These are phyloP conservation scores for Trypoxylus dichotomus DNA, from an alignment of 1,140 invertebrate genomes.

Conservation along the genomic window DNA sequence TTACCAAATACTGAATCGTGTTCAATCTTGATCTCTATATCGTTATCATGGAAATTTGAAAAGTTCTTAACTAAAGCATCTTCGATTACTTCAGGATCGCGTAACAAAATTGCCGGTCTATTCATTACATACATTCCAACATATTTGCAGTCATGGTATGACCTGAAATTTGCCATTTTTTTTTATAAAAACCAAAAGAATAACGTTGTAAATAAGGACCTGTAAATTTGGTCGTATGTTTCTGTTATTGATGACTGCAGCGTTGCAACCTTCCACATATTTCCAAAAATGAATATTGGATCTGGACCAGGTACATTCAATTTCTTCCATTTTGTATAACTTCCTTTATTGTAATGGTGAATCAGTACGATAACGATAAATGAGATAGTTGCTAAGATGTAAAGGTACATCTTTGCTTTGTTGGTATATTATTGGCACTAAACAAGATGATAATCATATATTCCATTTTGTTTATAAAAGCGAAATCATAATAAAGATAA, in stretches of 20 bases:
- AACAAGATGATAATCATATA: not conserved
- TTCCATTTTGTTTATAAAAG: too few species aligned
- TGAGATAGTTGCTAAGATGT: not conserved
- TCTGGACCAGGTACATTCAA: constrained; percentile 45
- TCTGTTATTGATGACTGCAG: constrained; percentile 29
- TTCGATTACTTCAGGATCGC: constrained; percentile 53
- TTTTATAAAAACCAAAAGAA: not conserved
- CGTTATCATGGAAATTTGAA: constrained; percentile 47
- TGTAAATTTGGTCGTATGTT: constrained; percentile 36
- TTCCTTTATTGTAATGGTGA: constrained; percentile 22
- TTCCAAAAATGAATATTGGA: constrained; percentile 47
- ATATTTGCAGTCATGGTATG: constrained; percentile 49
- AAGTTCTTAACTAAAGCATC: constrained; percentile 52
- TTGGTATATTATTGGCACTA: not conserved
- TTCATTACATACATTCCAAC: constrained; percentile 55
- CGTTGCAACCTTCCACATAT: constrained; percentile 40
- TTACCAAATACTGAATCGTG: constrained; percentile 52
- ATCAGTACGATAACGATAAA: not conserved
- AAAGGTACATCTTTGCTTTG: not conserved
- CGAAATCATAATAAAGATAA: too few species aligned
- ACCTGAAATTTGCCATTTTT: constrained; percentile 37
- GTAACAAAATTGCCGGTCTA: constrained; percentile 51
- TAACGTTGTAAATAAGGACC: constrained; percentile 33
- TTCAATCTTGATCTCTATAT: constrained; percentile 45
- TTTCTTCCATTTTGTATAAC: constrained; percentile 49